Conservation (phyloP, 1,140 invertebrate species). For the Achatina immaculata region DNA sequence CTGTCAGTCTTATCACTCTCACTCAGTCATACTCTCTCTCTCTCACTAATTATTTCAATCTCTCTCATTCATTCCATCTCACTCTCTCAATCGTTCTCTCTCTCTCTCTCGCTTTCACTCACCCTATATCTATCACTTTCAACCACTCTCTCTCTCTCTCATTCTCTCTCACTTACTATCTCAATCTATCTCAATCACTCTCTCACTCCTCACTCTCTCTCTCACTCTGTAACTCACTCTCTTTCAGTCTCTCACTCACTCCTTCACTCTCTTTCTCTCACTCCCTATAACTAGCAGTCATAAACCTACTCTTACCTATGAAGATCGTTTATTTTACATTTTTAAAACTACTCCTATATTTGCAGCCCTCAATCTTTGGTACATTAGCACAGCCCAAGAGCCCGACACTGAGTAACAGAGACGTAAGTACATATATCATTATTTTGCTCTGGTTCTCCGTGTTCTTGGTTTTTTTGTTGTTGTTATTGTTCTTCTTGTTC, state of each 20-base stretch:
- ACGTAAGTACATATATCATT: no score
- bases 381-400: background rate
- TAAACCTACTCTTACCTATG: no score
- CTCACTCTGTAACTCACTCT: background rate
- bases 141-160: conserved; percentile 11
- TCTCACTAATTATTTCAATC: background rate
- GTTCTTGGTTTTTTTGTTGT: no score
- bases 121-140: background rate
- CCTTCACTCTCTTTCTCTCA: background rate
- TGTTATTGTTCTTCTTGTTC: no score
- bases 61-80: background rate
- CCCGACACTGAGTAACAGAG: background rate
- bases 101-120: conserved; percentile 23
- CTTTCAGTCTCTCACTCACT: conserved; percentile 3
- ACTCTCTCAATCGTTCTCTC: background rate
- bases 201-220: conserved; percentile 10
- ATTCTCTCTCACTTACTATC: background rate
- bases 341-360: no score
- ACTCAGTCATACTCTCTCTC: background rate
- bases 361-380: background rate
- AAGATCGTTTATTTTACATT: no score
- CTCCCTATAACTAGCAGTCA: background rate
- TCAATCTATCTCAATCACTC: background rate
- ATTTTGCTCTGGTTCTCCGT: no score
- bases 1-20: background rate